These are phyloP conservation scores for Semaprochilodus insignis DNA, from an alignment of 2,797 vertebrate species.

Conservation along the genomic window DNA sequence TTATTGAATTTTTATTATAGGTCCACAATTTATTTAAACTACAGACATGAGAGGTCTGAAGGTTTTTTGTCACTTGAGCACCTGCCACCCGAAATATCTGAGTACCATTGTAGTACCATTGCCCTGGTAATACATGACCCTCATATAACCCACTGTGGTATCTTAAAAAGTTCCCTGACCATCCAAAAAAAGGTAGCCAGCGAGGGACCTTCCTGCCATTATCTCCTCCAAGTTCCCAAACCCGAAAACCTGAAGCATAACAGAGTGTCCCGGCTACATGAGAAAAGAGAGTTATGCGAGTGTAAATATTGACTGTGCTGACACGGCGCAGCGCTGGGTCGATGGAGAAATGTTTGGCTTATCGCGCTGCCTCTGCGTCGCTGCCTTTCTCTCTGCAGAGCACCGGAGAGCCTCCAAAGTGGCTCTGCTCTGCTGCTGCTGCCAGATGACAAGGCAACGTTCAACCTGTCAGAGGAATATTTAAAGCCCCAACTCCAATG, in stretches of 20 bases:
- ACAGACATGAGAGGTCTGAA: too few species aligned
- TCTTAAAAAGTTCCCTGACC: too few species aligned
- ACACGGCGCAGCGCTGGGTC: constrained; percentile 36
- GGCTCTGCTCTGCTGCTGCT: neutral
- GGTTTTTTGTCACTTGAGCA: too few species aligned
- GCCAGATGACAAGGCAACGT: neutral
- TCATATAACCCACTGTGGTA: too few species aligned
- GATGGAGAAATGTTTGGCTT: constrained; percentile 56
- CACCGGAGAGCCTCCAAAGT: neutral
- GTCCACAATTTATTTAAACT: too few species aligned
- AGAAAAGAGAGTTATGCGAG: constrained; percentile 43
- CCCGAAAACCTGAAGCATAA: constrained; percentile 31
- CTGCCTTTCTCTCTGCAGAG: constrained; percentile 36
- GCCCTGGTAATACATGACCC: too few species aligned
- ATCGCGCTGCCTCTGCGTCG: constrained; percentile 41
- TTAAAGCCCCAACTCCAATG: neutral
- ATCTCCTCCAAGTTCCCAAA: constrained; percentile 17
- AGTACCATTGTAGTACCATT: too few species aligned
- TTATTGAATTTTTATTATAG: too few species aligned
- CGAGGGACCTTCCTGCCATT: constrained; percentile 12
- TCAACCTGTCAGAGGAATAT: neutral
- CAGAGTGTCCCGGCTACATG: constrained; percentile 31
- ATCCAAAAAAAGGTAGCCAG: neutral
- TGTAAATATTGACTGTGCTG: constrained; percentile 58
- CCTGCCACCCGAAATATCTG: too few species aligned